Evolutionary conservation across 1,140 invertebrate species (phyloP), one percentile per base, ranked within the genome.

Genomic region (Paralvinella palmiformis): DNA sequence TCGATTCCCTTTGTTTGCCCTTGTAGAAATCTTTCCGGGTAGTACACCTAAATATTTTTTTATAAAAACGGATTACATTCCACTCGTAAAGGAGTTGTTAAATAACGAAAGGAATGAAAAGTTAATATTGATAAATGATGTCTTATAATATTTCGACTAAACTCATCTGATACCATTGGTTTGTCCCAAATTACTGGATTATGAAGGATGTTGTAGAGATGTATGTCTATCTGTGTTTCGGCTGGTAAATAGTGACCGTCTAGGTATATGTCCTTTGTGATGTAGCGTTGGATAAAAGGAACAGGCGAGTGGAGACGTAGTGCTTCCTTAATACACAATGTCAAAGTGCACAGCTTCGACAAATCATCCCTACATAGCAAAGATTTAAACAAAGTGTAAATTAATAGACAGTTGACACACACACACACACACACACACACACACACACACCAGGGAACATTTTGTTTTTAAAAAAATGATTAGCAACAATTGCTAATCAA

Each of bases 211-310:
- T 32, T 35, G 33, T 66, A 69, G n/a, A 73, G 61, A 15, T 37
- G 31, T 13, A 67, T 22, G 4, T 52, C 10, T 7, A 73, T 27
- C 10, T 44, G 0, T 1, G 69, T 71, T 13, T 68, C 71, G 1
- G 60, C 4, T 22, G 72, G 73, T 10, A 74, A 20, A 2, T 10
- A 48, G n/a, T 63, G 15, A 4, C 70, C 71, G 37, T 72, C 72
- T 17, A 84, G 68, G 70, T 48, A 62, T n/a, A 79, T 79, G 56
- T 91, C 88, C 71, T 88, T 80, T 56, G 86, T 86, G 1, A 89
- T 72, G 63, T 86, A 77, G 67, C 91, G 81, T 1, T 86, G 87
- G 67, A 92, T 89, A 17, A 87, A 76, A 1, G 90, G 89, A 15
- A 81, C 73, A 0, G 81, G 74, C 1, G 77, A 64, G 62, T 75